Percentiles rank a stretch among this genome's conserved stretches.
These are phyloP conservation scores for Brienomyrus brachyistius DNA, from an alignment of 2,113 vertebrate genomes.

Conservation along the genomic window DNA sequence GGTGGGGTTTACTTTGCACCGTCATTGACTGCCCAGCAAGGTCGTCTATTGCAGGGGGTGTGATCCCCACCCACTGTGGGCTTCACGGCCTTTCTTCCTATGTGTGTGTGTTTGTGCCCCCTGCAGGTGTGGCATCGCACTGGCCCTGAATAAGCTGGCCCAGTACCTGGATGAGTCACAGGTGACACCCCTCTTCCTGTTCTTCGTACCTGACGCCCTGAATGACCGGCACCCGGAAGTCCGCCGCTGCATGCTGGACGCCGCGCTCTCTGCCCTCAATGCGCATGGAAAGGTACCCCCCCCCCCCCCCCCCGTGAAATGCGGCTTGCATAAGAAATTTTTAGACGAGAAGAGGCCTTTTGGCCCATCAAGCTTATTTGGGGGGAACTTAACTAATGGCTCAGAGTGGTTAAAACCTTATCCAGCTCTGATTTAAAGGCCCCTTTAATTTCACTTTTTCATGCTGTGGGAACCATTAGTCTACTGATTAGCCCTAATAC, in stretches of 20 bases:
- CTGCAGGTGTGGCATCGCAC: constrained; percentile 84
- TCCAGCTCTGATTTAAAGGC: background rate
- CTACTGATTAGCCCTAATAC: background rate
- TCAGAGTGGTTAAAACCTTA: too few species aligned
- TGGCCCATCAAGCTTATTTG: too few species aligned
- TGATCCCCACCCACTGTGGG: background rate
- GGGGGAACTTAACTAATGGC: too few species aligned
- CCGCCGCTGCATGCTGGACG: constrained; percentile 91
- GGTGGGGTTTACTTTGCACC: background rate
- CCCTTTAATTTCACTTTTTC: background rate
- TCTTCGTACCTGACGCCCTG: constrained; percentile 95
- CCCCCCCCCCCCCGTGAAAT: background rate
- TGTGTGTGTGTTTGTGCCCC: background rate
- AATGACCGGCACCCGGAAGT: constrained; percentile 88
- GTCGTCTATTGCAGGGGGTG: background rate
- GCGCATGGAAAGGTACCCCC: constrained; percentile 85
- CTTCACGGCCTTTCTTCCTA: background rate
- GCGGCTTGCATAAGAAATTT: too few species aligned
- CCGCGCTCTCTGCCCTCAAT: constrained; percentile 86
- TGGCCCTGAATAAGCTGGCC: constrained; percentile 87
- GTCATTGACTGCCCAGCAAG: background rate
- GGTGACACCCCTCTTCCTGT: constrained; percentile 92
- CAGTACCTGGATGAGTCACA: constrained; percentile 80
- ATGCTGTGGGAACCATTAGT: background rate
- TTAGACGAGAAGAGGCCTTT: too few species aligned